These are phyloP conservation scores for Drosophila ficusphila DNA, from an alignment of 1,140 invertebrate species.

Conservation along the genomic window DNA sequence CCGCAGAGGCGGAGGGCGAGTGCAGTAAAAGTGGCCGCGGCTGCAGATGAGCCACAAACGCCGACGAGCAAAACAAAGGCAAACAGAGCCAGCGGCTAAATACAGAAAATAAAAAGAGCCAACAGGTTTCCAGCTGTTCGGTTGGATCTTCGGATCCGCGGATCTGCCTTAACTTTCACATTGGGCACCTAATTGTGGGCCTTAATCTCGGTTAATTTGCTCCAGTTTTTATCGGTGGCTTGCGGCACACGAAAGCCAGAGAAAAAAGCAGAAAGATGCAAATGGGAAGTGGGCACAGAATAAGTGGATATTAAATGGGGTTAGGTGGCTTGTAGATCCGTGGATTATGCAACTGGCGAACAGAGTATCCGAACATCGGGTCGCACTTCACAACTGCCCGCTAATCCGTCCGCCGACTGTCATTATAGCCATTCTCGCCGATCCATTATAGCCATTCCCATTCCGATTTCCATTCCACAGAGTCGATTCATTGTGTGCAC, in stretches of 20 bases:
- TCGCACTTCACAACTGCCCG: conserved; percentile 36
- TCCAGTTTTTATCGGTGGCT: conserved; percentile 67
- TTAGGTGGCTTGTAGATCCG: too few species aligned
- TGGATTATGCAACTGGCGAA: conserved; percentile 18
- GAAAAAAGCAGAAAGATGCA: too few species aligned
- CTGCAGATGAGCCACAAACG: conserved; percentile 58
- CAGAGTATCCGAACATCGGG: neutral
- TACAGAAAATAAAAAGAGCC: conserved; percentile 18
- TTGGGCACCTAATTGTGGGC: conserved; percentile 78
- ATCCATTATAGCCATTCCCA: conserved; percentile 15
- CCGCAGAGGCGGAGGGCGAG: conserved; percentile 25
- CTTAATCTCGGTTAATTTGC: conserved; percentile 80
- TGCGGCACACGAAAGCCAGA: conserved; percentile 25
- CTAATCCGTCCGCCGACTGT: conserved; percentile 16
- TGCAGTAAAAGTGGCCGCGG: conserved; percentile 65
- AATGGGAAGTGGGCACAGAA: neutral
- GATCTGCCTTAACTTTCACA: conserved; percentile 76
- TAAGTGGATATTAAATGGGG: neutral
- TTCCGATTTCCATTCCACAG: conserved; percentile 1
- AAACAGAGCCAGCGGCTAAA: conserved; percentile 18
- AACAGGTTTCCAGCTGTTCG: conserved; percentile 66
- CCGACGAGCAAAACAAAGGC: conserved; percentile 6
- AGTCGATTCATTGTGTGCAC: conserved; percentile 4
- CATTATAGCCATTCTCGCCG: conserved; percentile 5
- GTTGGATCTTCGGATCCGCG: neutral